These are phyloP conservation scores for Pseudococcus jackbeardsleyi DNA, from an alignment of 2,888 invertebrate genomes.

Conservation along the genomic window DNA sequence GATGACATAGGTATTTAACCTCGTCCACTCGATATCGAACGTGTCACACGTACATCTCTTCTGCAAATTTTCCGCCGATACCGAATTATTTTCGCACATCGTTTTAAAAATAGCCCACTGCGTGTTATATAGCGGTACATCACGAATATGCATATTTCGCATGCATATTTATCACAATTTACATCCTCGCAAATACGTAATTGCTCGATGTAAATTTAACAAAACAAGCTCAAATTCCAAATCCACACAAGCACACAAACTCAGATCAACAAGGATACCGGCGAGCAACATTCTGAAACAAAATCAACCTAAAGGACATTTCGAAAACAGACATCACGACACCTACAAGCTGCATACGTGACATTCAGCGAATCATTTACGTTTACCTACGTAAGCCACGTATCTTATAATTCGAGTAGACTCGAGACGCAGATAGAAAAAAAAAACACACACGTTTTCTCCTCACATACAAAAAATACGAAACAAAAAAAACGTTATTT, in stretches of 20 bases:
- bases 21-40: background rate
- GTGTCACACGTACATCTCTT: too few species aligned
- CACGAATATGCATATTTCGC: background rate
- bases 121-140: background rate
- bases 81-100: background rate
- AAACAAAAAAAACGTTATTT: background rate
- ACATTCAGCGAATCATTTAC: too few species aligned
- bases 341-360: too few species aligned
- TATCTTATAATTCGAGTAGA: background rate
- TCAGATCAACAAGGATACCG: background rate
- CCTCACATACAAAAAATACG: background rate
- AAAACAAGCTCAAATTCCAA: constrained; percentile 17
- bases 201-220: background rate
- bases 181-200: background rate
- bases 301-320: background rate
- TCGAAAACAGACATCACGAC: too few species aligned
- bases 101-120: background rate
- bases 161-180: background rate
- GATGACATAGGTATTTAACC: background rate
- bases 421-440: background rate
- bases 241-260: background rate
- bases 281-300: background rate
- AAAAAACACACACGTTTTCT: background rate
- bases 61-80: too few species aligned
- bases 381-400: too few species aligned